Conservation (phyloP, 2,888 invertebrate genomes). For the Chrysodeixis includens region DNA sequence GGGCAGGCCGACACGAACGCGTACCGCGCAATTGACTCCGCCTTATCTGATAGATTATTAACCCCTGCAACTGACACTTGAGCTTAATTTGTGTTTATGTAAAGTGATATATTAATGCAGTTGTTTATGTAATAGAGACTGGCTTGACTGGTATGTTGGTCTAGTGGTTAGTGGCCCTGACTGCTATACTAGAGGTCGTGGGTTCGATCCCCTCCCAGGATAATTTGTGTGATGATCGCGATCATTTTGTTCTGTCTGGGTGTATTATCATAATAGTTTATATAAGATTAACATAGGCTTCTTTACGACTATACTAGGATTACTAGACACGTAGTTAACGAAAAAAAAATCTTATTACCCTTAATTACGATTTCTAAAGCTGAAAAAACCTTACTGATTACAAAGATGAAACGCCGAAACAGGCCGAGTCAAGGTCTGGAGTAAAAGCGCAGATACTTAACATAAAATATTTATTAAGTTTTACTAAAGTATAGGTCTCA, state of each 20-base stretch:
- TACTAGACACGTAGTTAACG: too few species aligned
- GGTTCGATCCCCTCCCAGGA: too few species aligned
- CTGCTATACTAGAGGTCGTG: too few species aligned
- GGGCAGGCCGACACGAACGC: constrained; percentile 2
- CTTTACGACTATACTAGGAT: too few species aligned
- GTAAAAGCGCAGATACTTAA: not conserved
- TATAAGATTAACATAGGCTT: too few species aligned
- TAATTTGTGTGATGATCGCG: too few species aligned
- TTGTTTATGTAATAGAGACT: too few species aligned
- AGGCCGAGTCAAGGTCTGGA: not conserved
- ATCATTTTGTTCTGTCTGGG: too few species aligned
- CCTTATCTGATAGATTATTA: constrained; percentile 35
- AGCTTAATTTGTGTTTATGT: not conserved
- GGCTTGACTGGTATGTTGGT: too few species aligned
- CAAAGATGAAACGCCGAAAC: not conserved
- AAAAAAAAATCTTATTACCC: too few species aligned
- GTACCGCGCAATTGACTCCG: constrained; percentile 18
- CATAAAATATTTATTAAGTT: constrained; percentile 1
- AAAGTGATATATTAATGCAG: not conserved
- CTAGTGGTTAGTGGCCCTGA: too few species aligned
- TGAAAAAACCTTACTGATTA: not conserved
- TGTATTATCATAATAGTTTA: too few species aligned
- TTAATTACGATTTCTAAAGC: not conserved
- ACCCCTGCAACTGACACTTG: constrained; percentile 21
- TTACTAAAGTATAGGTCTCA: not conserved